Conservation (phyloP, 2,113 vertebrate genomes). For the Microtus montanus region DNA sequence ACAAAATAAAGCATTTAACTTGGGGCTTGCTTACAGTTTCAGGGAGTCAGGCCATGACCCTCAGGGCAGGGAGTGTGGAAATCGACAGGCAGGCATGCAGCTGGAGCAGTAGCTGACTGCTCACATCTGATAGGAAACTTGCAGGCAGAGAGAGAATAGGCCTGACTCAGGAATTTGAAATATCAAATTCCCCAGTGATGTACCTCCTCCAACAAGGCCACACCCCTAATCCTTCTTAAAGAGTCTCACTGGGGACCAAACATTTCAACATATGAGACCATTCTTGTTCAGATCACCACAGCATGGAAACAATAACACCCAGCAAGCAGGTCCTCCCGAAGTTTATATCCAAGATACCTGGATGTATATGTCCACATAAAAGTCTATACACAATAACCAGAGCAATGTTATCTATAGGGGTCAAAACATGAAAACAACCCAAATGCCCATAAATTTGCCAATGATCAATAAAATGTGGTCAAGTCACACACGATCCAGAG, state of each 20-base stretch:
- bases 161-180: background rate
- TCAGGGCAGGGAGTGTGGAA: background rate
- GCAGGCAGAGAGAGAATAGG: background rate
- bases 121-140: background rate
- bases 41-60: background rate
- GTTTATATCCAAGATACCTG: background rate
- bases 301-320: background rate
- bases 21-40: background rate
- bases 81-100: background rate
- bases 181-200: background rate
- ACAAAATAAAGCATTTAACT: background rate
- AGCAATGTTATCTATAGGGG: background rate
- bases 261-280: background rate
- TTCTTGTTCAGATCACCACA: background rate
- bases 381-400: background rate
- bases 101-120: background rate
- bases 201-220: background rate
- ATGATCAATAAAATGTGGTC: background rate
- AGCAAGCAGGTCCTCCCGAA: background rate
- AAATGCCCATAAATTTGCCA: background rate
- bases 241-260: background rate
- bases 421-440: background rate
- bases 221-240: background rate
- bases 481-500: background rate
- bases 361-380: background rate